Base-by-base conservation (phyloP, 2,113 vertebrate genomes). In the Petaurus breviceps region DNA sequence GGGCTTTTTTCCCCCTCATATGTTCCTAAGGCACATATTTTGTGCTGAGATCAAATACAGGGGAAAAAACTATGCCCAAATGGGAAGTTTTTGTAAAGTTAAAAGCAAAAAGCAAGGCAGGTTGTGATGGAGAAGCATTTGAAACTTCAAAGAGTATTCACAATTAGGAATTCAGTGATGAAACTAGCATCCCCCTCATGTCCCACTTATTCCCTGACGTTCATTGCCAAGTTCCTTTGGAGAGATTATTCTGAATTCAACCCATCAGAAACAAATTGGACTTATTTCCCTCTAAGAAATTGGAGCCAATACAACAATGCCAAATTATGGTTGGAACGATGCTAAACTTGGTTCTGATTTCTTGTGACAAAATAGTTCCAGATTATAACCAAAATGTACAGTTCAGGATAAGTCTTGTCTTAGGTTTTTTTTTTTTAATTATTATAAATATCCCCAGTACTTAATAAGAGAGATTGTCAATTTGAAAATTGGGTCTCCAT, bases 341-440 rank as follows among this genome's bases (percentile, higher is more conserved):
- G 95, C 94, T 95, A 93, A 96, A 93, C 94, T 98, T 98, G 97
- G 94, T 98, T 97, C 96, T 1, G 50, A 98, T 97, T 98, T 97
- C 95, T 97, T 93, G 61, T 95, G 97, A 96, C 97, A 98, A 97
- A 98, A 96, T 92, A 97, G 93, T 97, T 97, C 97, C 98, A 98
- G 97, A 97, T 96, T 96, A 97, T 52, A 96, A 92, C 92, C 91
- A 89, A 96, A 92, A 61, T 94, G 51, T 52, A n/a, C 96, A 96
- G 92, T 95, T 94, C 93, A 94, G 90, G 94, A 94, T 92, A 90
- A 96, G 96, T 95, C 84, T 84, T 95, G 91, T 94, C 96, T 96
- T 95, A 92, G 5, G 95, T 97, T 98, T 97, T 95, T 94, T 96
- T 97, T 98, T 97, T 95, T 94, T 91, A 92, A 84, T 43, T 94